Percentiles rank a stretch among this genome's conserved stretches.
Conservation (phyloP, 2,888 invertebrate species). For the Acanthosepion pharaonis region DNA sequence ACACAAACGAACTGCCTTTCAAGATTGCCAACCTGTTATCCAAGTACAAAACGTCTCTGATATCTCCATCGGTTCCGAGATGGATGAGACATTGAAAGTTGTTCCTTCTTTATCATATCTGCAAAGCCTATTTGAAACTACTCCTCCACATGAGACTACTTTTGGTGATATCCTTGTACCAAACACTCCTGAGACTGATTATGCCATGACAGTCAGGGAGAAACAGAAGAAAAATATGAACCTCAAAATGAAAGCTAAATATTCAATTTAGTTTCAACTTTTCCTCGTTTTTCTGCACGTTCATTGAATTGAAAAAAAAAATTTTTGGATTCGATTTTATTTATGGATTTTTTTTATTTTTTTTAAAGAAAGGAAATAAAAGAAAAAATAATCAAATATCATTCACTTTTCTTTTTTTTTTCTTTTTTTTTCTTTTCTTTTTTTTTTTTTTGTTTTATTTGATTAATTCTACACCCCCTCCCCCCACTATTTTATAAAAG, state of each 20-base stretch:
- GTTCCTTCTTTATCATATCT: not conserved
- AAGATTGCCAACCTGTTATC: not conserved
- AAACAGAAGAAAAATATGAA: conserved; percentile 52
- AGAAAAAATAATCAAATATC: not conserved
- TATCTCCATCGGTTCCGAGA: not conserved
- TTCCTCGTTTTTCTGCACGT: not conserved
- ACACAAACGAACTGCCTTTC: not conserved
- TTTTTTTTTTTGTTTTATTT: no score
- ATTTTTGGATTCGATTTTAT: not conserved
- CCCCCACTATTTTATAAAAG: no score
- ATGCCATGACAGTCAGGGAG: conserved; percentile 57
- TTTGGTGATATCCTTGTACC: conserved; percentile 55
- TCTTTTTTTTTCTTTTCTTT: not conserved
- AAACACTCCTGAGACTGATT: conserved; percentile 62
- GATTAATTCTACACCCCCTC: no score
- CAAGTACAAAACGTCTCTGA: not conserved
- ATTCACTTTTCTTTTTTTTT: not conserved
- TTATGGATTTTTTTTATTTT: not conserved
- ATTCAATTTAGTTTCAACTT: not conserved
- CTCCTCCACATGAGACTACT: not conserved
- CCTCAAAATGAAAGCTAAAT: not conserved
- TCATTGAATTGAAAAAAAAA: not conserved
- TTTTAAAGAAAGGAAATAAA: not conserved
- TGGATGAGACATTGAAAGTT: not conserved
- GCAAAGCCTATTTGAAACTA: not conserved